Evolutionary conservation across 2,888 invertebrate genomes (phyloP), one percentile per base, ranked within the genome.

Genomic region (Diaperis boleti): DNA sequence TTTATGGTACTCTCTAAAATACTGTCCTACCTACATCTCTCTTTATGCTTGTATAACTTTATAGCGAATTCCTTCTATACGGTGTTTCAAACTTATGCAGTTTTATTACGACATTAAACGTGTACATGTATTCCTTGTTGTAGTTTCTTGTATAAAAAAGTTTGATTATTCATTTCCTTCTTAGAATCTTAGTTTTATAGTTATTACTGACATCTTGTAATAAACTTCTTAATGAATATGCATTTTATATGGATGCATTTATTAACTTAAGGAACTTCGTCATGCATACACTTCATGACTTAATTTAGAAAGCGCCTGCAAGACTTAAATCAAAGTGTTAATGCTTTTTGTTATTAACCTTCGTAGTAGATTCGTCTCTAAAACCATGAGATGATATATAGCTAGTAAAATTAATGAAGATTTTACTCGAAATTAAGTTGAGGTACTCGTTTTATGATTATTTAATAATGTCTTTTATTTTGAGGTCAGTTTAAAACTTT

Each of bases 211-310:
- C 37, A 52, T 37, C 22, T 39, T 14, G n/a, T 15, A 11, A 14
- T 52, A 17, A 39, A 52, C 14, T 52, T 52, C 49, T 37, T 52
- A 22, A 52, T 41, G 22, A 52, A 52, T 52, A 37, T 52, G 52
- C 52, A 52, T 50, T 50, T 37, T 50, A 18, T 50, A 50, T 47
- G 47, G 31, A 47, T 47, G 47, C 50, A 37, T 22, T 37, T 37
- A 39, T 37, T 20, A 52, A 52, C 14, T 26, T 47, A 13, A 2
- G 10, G 20, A 20, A 42, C 18, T 42, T 42, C 20, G n/a, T 42
- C 14, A 13, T 14, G 39, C 39, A 5, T 17, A 39, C 1, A 18
- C 10, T 33, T n/a, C 15, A 33, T 11, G 31, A 49, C 31, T 49
- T 33, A 14, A 31, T 49, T 49, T 49, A 49, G 17, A n/a, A 45